Base-by-base conservation (phyloP, 2,888 invertebrate genomes). In the Sarcophaga caerulescens region DNA sequence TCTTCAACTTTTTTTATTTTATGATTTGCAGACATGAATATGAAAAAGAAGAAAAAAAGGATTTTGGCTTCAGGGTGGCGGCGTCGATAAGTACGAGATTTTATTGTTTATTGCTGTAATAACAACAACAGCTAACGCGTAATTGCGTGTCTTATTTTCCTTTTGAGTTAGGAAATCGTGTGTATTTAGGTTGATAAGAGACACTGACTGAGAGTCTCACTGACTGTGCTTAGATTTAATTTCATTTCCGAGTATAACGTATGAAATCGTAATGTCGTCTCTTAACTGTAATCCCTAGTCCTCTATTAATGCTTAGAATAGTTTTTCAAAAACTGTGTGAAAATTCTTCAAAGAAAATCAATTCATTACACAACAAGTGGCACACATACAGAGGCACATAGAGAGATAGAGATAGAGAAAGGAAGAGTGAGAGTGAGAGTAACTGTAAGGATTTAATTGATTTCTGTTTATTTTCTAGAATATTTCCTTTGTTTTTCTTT, bases 61-160 rank as follows among this genome's bases (percentile, higher is more conserved):
- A 66, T 68, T 86, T 88, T 86, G 52, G 87, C 88, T 87, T 84
- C 87, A 83, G 88, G 88, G 87, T 88, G 88, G 87, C 75, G 69
- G 80, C 75, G 17, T 52, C 52, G 68, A 17, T 76, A 78, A 74
- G 63, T 60, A 70, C 71, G 59, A 66, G n/a, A n/a, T 65, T 78
- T 66, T 21, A 81, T 86, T 86, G 70, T 86, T 68, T 68, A 14
- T 70, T 81, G 78, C 65, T 70, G 65, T 79, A 12, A 14, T 47
- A 60, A 66, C 6, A 60, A 25, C 35, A 6, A 79, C 69, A n/a
- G 63, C 25, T 25, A 70, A 74, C 47, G 19, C 21, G n/a, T 59
- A 65, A 85, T 75, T 74, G 82, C 76, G 69, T 71, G 66, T 3
- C 52, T 52, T 52, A 52, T 35, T 35, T 35, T 35, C 8, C 10